Evolutionary conservation across 2,113 vertebrate species (phyloP), one percentile per base, ranked within the genome.

Genomic region (Sialia sialis): DNA sequence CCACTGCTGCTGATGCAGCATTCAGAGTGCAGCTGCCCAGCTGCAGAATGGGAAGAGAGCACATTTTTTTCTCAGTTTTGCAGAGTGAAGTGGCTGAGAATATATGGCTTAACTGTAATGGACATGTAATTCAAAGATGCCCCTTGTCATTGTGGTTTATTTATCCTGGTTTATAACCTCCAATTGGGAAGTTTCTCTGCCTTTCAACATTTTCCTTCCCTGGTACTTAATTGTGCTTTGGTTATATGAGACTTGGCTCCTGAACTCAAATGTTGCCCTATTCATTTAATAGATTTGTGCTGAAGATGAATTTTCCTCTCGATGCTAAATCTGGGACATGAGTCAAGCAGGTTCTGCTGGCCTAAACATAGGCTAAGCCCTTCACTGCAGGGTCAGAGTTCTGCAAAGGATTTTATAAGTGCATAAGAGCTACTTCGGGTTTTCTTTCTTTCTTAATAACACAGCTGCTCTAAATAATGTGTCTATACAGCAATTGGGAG

Each of bases 11-110:
- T 54, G 51, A 7, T 5, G 2, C 7, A 51, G 46, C 22, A 1
- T 38, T 68, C 7, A 3, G 36, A 4, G 1, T 38, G 84, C 11
- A 4, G n/a, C 67, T 62, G 72, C 68, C 49, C 51, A 17, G 43
- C 46, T 67, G 51, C 60, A 23, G 8, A 48, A 59, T n/a, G 56
- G 46, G 38, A 66, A 48, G 16, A 0, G 0, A 17, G 44, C 1
- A 4, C 11, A 0, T 48, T 82, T 69, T 69, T 68, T 81, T 13
- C 22, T 59, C 10, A 6, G 4, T 77, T 78, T 16, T n/a, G 36
- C 10, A 9, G 51, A 72, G 32, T 63, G 20, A 48, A 72, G 55
- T 56, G 49, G 11, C 49, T 56, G 73, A 84, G 66, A 87, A 64
- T 67, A 39, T 25, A 0, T 36, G 52, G 27, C 16, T 60, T 54